Evolutionary conservation across 2,888 invertebrate species (phyloP).

Genomic region (Epinotia nisella): DNA sequence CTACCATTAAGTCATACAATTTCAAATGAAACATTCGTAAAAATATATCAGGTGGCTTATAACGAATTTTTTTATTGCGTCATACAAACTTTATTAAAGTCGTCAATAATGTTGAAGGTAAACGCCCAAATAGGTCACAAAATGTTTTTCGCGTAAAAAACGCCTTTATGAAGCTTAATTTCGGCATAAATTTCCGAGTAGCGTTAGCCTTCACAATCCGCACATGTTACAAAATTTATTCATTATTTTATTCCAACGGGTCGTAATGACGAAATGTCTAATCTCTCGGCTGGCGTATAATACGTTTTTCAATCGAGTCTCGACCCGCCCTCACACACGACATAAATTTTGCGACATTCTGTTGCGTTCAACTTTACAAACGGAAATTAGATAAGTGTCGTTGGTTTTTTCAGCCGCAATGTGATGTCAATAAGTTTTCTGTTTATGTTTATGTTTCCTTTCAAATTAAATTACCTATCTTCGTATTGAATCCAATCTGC

Average conservation of each 20-base stretch:
- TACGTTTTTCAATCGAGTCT: background rate
- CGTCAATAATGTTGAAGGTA: conserved; percentile 16
- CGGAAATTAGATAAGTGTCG: conserved; percentile 34
- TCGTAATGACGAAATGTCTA: conserved; percentile 13
- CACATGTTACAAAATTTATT: conserved; percentile 43
- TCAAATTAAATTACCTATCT: conserved; percentile 14
- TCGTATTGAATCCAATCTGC: background rate
- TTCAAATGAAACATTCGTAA: background rate
- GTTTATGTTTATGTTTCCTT: conserved; percentile 1
- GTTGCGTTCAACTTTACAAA: conserved; percentile 40
- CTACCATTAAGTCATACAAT: too few relatives aligned
- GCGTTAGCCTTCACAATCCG: conserved; percentile 38
- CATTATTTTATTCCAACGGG: conserved; percentile 32
- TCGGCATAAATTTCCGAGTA: conserved; percentile 40
- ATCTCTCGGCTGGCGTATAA: background rate
- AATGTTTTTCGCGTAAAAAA: conserved; percentile 29
- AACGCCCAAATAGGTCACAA: conserved; percentile 17
- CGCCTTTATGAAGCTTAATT: conserved; percentile 34
- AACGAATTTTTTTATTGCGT: background rate
- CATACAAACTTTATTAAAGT: background rate
- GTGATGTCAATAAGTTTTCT: conserved; percentile 4
- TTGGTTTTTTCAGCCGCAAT: conserved; percentile 23
- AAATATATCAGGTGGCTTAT: too few relatives aligned
- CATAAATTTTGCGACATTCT: conserved; percentile 51
- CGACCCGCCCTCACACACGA: conserved; percentile 45